A percentile compares a stretch with the other conserved stretches of the same genome.
Conservation (phyloP, 2,888 invertebrate species). For the Drosophila mettleri region DNA sequence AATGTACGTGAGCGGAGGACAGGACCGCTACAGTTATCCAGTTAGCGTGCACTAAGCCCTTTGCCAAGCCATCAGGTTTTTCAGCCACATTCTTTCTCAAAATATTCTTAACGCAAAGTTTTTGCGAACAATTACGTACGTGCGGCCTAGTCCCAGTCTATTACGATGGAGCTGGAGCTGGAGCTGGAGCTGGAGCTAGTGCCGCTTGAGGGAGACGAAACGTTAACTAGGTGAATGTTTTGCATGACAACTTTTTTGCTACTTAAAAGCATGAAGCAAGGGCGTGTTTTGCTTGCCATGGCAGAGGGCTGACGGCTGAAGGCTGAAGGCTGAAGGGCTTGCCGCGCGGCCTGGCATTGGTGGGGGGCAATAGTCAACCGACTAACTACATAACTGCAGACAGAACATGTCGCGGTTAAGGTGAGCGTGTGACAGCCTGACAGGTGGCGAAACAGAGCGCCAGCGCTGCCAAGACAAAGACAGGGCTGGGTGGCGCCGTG, state of each 20-base stretch:
- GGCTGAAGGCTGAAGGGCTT: background rate
- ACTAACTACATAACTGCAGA: constrained; percentile 69
- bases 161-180: background rate
- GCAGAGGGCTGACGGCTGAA: background rate
- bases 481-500: background rate
- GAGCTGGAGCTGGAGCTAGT: background rate
- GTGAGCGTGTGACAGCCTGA: constrained; percentile 74
- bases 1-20: background rate
- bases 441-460: constrained; percentile 18
- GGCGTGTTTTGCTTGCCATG: constrained; percentile 1
- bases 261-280: constrained; percentile 33
- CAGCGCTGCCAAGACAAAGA: background rate
- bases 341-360: too few relatives aligned
- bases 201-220: background rate
- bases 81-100: constrained; percentile 63
- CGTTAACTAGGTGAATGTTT: constrained; percentile 48
- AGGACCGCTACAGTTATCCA: constrained; percentile 29
- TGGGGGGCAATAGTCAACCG: constrained; percentile 43
- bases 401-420: constrained; percentile 73
- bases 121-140: constrained; percentile 77
- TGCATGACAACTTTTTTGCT: constrained; percentile 62
- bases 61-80: constrained; percentile 55
- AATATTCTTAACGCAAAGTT: constrained; percentile 74
- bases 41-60: constrained; percentile 47
- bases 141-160: constrained; percentile 50